These are phyloP conservation scores for Caradrina kadenii DNA, from an alignment of 2,888 invertebrate species.

Conservation along the genomic window DNA sequence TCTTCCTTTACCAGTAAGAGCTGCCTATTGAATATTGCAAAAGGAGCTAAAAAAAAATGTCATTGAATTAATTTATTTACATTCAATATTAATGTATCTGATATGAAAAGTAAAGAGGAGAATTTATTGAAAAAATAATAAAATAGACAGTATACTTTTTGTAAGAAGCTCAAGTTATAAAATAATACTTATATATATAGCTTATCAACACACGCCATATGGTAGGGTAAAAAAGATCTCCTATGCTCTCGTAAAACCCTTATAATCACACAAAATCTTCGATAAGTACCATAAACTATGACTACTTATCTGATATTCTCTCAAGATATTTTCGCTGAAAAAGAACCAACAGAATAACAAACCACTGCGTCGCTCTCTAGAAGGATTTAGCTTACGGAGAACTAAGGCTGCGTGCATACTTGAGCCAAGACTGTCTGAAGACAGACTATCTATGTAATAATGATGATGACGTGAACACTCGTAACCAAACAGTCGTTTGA, in stretches of 20 bases:
- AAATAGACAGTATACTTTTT: slow-evolving; percentile 12
- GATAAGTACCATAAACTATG: slow-evolving; percentile 38
- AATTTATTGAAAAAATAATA: neutral
- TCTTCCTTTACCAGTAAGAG: slow-evolving; percentile 22
- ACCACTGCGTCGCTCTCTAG: slow-evolving; percentile 30
- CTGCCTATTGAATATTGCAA: slow-evolving; percentile 23
- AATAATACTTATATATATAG: slow-evolving; percentile 21
- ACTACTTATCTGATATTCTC: slow-evolving; percentile 48
- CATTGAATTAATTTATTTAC: slow-evolving; percentile 3
- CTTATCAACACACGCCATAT: neutral
- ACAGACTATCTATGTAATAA: neutral
- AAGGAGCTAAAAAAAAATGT: neutral
- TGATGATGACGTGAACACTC: neutral
- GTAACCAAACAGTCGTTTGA: neutral
- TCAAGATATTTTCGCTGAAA: slow-evolving; percentile 37
- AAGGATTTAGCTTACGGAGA: slow-evolving; percentile 43
- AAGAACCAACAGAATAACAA: slow-evolving; percentile 15
- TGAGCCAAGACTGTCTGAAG: neutral
- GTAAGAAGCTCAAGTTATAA: slow-evolving; percentile 4
- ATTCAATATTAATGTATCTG: neutral
- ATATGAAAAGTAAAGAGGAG: neutral
- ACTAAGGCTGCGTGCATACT: slow-evolving; percentile 10
- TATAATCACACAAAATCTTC: slow-evolving; percentile 44
- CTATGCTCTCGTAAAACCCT: slow-evolving; percentile 35
- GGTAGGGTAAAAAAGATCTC: slow-evolving; percentile 16